Percentiles rank a stretch among this genome's conserved stretches.
Conservation (phyloP, 2,113 vertebrate genomes). For the Cygnus buccinator region DNA sequence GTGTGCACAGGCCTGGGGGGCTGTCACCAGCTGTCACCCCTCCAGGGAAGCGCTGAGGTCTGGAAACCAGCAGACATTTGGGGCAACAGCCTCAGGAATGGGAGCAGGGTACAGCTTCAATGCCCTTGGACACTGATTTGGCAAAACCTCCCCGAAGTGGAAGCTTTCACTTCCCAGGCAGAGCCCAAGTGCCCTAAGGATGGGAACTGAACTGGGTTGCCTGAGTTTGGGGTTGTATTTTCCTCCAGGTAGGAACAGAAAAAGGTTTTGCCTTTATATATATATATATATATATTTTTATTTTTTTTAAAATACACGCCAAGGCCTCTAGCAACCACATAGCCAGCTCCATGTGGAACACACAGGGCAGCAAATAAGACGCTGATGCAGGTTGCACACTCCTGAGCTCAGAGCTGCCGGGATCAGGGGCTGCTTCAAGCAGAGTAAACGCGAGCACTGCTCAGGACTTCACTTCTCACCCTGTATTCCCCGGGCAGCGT, state of each 20-base stretch:
- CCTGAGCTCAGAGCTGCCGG: not conserved
- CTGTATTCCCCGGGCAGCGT: not conserved
- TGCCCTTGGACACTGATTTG: accelerated
- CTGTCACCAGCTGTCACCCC: not conserved
- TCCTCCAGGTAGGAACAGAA: not conserved
- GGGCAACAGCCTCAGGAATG: not conserved
- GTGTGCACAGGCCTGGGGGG: not conserved
- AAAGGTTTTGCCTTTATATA: not conserved
- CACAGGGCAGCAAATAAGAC: accelerated
- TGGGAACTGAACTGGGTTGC: accelerated
- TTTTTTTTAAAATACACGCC: not conserved
- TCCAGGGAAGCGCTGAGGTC: not conserved
- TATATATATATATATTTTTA: not conserved
- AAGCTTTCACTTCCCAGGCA: not conserved
- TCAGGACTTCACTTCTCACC: not conserved
- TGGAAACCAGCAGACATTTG: accelerated
- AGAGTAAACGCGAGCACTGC: not conserved
- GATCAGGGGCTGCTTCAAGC: not conserved
- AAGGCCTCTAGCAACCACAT: accelerated
- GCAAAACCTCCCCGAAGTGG: not conserved
- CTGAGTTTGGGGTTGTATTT: accelerated
- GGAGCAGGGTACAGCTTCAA: not conserved
- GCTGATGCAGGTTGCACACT: not conserved
- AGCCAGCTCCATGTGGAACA: not conserved
- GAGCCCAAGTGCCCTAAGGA: not conserved